A percentile compares a stretch with the other conserved stretches of the same genome.
These are phyloP conservation scores for Ctenochaetus hawaiiensis DNA, from an alignment of 2,797 vertebrate species.

Conservation along the genomic window DNA sequence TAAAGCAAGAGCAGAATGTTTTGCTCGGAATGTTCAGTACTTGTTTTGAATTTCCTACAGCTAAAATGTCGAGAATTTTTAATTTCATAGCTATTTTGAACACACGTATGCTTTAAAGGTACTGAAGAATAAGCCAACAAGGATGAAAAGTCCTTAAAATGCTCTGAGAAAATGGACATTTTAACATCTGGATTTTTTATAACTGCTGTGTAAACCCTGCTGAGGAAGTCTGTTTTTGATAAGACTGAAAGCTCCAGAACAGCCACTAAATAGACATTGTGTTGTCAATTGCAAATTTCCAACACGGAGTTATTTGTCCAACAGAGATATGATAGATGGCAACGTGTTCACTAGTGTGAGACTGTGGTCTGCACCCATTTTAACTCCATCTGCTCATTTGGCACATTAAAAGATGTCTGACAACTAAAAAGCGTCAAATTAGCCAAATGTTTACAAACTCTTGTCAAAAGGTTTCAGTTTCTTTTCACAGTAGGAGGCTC, in stretches of 20 bases:
- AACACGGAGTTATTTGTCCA: background rate
- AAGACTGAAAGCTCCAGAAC: background rate
- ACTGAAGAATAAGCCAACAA: too few species aligned
- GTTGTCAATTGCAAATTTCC: background rate
- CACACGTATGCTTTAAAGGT: too few species aligned
- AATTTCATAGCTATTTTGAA: too few species aligned
- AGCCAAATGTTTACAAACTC: background rate
- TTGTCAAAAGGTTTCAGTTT: slow-evolving; percentile 14
- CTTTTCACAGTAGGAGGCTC: slow-evolving; percentile 13
- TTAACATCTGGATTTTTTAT: background rate
- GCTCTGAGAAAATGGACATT: background rate
- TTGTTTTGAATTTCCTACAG: background rate
- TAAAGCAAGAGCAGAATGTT: background rate
- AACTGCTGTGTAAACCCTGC: background rate
- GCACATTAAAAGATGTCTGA: slow-evolving; percentile 1
- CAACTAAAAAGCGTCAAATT: background rate
- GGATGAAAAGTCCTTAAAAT: background rate
- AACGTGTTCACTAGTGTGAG: background rate
- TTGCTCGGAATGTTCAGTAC: background rate
- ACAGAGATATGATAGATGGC: background rate
- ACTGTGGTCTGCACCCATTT: background rate
- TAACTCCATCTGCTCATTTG: slow-evolving; percentile 4
- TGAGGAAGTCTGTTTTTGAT: background rate
- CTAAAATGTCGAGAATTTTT: background rate
- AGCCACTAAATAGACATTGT: background rate